A percentile compares a stretch with the other conserved stretches of the same genome.
Conservation (phyloP, 2,113 vertebrate species). For the Otolemur garnettii region DNA sequence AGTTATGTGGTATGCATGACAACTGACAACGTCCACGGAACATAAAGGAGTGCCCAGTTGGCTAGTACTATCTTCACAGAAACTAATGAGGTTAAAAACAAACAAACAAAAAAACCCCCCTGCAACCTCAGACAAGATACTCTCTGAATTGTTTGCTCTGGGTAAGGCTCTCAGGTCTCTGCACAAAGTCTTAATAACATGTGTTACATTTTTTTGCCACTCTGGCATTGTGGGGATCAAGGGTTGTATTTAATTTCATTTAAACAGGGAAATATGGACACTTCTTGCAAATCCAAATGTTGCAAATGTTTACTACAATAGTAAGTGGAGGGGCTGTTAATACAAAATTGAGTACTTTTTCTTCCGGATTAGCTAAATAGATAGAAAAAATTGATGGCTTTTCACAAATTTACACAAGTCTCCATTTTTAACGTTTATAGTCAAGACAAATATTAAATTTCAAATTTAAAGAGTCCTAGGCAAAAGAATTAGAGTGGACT, state of each 20-base stretch:
- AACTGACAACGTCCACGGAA: neutral
- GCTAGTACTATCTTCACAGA: slow-evolving; percentile 21
- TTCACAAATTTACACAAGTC: slow-evolving; percentile 30
- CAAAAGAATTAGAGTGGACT: slow-evolving; percentile 30
- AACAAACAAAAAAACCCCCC: neutral
- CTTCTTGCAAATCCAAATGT: neutral
- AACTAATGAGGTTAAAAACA: neutral
- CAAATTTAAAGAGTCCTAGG: neutral
- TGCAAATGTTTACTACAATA: neutral
- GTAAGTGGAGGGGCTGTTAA: neutral
- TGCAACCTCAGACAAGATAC: neutral
- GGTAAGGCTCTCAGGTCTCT: neutral
- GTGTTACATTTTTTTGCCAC: slow-evolving; percentile 32
- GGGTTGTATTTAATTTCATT: neutral
- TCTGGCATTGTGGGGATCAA: neutral
- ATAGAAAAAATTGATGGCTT: neutral
- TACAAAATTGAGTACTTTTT: neutral
- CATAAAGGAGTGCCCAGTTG: neutral
- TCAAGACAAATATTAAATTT: slow-evolving; percentile 50
- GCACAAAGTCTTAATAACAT: slow-evolving; percentile 32
- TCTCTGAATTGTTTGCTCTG: slow-evolving; percentile 52
- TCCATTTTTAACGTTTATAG: slow-evolving; percentile 38
- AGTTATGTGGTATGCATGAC: neutral
- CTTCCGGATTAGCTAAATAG: neutral
- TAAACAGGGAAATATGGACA: neutral